phyloP scores from a whole-genome alignment of 2,797 vertebrate genomes.

The Gymnothorax javanicus region DNA sequence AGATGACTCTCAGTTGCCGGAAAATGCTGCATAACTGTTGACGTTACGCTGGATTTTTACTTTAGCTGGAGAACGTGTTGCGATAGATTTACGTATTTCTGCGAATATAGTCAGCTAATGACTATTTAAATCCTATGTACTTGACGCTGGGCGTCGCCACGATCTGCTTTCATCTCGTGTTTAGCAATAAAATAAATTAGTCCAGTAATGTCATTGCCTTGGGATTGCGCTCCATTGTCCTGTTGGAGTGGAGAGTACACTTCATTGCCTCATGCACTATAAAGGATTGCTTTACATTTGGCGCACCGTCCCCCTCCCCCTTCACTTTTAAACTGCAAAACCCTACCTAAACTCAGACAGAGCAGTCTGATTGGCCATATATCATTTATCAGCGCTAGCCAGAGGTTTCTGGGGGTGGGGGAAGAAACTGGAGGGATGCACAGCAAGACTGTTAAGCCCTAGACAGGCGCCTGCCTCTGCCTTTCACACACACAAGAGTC shows the following conservation, averaged over 20 bases:
- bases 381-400: conserved; percentile 53
- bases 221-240: background rate
- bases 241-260: background rate
- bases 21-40: no score
- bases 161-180: no score
- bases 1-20: no score
- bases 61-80: no score
- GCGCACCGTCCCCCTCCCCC: no score
- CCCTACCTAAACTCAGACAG: conserved; percentile 23
- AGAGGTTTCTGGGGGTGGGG: conserved; percentile 53
- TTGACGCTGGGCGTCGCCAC: no score
- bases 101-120: no score
- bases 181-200: background rate
- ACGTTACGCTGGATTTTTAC: no score
- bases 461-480: conserved; percentile 55
- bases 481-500: conserved; percentile 29
- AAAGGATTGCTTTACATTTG: background rate
- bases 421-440: conserved; percentile 29
- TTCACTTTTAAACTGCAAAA: background rate
- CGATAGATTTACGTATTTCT: no score
- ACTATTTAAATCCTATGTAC: no score
- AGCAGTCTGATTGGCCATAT: conserved; percentile 43
- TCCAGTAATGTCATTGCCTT: background rate
- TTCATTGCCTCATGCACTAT: background rate
- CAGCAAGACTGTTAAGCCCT: conserved; percentile 24